A percentile compares a stretch with the other conserved stretches of the same genome.
Conservation (phyloP, 1,140 invertebrate species). For the Chironomus striatipennis region DNA sequence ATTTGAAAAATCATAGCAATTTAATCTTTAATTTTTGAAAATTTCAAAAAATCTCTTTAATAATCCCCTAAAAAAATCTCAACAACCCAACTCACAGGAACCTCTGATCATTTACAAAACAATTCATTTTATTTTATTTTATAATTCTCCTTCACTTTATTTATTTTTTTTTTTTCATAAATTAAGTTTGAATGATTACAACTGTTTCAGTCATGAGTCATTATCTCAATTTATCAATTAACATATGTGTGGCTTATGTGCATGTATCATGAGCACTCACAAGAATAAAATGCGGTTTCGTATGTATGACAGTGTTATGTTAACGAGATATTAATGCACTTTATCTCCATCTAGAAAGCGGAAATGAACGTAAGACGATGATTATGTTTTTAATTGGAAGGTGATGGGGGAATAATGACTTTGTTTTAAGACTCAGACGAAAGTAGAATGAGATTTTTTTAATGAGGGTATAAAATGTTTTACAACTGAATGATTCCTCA, state of each 20-base stretch:
- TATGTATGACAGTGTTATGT: neutral
- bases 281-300: neutral
- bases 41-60: no score
- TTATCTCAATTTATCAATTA: conserved; percentile 22
- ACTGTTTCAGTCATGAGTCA: conserved; percentile 12
- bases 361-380: neutral
- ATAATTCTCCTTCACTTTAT: no score
- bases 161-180: neutral
- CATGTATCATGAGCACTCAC: neutral
- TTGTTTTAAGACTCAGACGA: neutral
- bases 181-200: conserved; percentile 18
- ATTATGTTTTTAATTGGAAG: conserved; percentile 9
- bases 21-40: no score
- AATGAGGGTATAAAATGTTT: no score
- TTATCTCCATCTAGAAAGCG: neutral
- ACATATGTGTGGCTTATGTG: neutral
- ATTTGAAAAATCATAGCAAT: no score
- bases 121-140: no score
- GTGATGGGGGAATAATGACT: neutral
- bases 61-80: no score
- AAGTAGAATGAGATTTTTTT: neutral
- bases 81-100: no score
- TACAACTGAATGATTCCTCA: no score
- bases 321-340: conserved; percentile 13
- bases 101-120: no score